Evolutionary conservation across 1,140 invertebrate genomes (phyloP).

Genomic region (Euschistus heros): DNA sequence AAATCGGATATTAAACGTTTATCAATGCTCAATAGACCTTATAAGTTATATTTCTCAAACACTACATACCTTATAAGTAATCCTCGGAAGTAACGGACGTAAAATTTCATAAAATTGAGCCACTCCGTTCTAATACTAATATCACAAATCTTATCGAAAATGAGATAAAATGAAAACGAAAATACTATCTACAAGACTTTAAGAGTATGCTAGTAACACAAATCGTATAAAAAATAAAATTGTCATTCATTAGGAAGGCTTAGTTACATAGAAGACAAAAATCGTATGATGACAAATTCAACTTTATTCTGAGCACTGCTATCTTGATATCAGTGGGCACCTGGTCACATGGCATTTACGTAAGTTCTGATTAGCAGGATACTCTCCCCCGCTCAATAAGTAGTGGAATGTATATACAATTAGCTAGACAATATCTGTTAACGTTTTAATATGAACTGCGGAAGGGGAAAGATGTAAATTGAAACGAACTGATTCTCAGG

Average conservation of each 20-base stretch:
- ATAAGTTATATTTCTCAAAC: not conserved
- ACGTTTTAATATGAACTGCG: too few relatives aligned
- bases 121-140: conserved; percentile 6
- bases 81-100: not conserved
- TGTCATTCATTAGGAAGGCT: conserved; percentile 12
- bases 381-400: too few relatives aligned
- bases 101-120: conserved; percentile 5
- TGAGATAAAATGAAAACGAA: not conserved
- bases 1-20: too few relatives aligned
- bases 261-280: conserved; percentile 14
- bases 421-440: too few relatives aligned
- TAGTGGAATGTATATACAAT: too few relatives aligned
- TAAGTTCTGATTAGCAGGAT: not conserved
- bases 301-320: conserved; percentile 1
- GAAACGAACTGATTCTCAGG: too few relatives aligned
- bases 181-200: conserved; percentile 7
- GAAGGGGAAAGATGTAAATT: too few relatives aligned
- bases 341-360: not conserved
- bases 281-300: conserved; percentile 13
- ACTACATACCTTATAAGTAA: conserved; percentile 4
- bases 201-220: not conserved
- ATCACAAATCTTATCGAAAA: conserved; percentile 1
- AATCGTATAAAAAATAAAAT: conserved; percentile 7
- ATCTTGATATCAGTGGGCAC: not conserved
- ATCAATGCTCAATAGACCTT: too few relatives aligned